Percentiles rank a stretch among this genome's conserved stretches.
Conservation (phyloP, 2,113 vertebrate species). For the Nibea albiflora region DNA sequence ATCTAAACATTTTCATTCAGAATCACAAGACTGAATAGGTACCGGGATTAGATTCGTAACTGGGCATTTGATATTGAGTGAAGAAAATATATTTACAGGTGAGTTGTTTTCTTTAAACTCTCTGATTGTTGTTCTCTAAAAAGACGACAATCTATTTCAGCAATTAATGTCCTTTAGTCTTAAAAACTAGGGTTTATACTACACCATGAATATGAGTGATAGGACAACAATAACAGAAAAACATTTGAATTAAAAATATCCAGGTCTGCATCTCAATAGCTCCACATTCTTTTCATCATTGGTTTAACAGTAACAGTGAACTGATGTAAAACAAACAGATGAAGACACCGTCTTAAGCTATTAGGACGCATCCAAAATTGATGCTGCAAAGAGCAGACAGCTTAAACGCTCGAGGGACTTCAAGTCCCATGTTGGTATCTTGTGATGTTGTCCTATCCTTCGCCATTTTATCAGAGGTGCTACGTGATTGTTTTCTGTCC, state of each 20-base stretch:
- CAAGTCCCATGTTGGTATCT: slow-evolving; percentile 5
- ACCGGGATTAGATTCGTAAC: slow-evolving; percentile 25
- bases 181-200: background rate
- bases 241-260: background rate
- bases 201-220: background rate
- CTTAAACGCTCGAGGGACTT: background rate
- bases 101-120: background rate
- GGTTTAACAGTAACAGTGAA: background rate
- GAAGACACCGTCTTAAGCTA: slow-evolving; percentile 3
- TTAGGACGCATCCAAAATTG: background rate
- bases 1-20: background rate
- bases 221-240: slow-evolving; percentile 32
- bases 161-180: background rate
- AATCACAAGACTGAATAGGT: background rate
- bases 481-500: slow-evolving; percentile 6
- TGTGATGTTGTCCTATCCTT: slow-evolving; percentile 37
- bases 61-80: background rate
- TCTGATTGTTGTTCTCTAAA: background rate
- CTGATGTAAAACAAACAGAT: background rate
- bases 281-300: background rate
- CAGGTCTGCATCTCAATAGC: slow-evolving; percentile 16
- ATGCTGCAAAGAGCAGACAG: slow-evolving; percentile 12
- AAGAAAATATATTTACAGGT: background rate
- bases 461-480: background rate
- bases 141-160: slow-evolving; percentile 16